These are phyloP conservation scores for Chironomus striatipennis DNA, from an alignment of 1,140 invertebrate genomes.

Conservation along the genomic window DNA sequence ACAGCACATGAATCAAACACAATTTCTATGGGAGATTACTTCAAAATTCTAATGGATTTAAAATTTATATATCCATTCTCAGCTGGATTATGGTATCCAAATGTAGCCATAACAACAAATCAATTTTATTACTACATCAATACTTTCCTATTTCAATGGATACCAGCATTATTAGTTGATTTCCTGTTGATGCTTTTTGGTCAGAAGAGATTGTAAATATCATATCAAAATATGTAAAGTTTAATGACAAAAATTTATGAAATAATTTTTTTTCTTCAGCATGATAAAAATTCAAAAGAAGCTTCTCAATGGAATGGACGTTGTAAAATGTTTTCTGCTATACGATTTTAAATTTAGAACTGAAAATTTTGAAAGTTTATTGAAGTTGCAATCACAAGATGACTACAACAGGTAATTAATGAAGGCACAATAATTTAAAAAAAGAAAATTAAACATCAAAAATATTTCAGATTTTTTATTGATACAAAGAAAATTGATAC, in stretches of 20 bases:
- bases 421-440: no score
- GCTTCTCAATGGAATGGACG: background rate
- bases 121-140: constrained; percentile 63
- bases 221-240: background rate
- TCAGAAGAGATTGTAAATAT: constrained; percentile 58
- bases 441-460: background rate
- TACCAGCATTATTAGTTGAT: constrained; percentile 82
- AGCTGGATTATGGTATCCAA: constrained; percentile 74
- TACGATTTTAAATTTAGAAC: background rate
- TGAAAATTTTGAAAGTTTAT: background rate
- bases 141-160: constrained; percentile 71
- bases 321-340: background rate
- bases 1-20: constrained; percentile 55
- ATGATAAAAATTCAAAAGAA: background rate
- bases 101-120: constrained; percentile 64
- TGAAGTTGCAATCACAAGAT: background rate
- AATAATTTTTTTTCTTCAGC: background rate
- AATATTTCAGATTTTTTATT: background rate
- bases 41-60: constrained; percentile 59
- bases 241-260: background rate
- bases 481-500: background rate
- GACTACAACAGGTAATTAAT: background rate
- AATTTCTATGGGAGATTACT: constrained; percentile 72
- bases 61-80: constrained; percentile 72
- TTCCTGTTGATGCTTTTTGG: constrained; percentile 65